Conservation (phyloP, 2,888 invertebrate genomes). For the Eupithecia pulchellata region DNA sequence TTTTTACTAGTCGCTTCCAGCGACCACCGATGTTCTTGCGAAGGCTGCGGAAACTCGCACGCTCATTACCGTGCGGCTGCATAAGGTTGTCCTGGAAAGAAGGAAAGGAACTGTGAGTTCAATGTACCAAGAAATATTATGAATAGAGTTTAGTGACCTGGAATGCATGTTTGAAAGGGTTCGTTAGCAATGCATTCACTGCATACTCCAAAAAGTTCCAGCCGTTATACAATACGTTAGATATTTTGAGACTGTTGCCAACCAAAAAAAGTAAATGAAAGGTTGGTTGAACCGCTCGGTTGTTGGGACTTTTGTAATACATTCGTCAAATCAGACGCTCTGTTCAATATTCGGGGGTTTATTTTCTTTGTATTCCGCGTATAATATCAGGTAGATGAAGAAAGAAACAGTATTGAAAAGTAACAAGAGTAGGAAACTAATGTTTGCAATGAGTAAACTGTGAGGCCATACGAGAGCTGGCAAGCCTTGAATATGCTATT, state of each 20-base stretch:
- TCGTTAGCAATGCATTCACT: constrained; percentile 71
- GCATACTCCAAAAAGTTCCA: constrained; percentile 64
- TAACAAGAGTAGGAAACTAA: constrained; percentile 68
- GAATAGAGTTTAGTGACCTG: constrained; percentile 60
- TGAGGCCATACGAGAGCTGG: constrained; percentile 76
- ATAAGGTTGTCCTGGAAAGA: constrained; percentile 91
- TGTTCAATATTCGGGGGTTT: constrained; percentile 42
- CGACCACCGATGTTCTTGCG: constrained; percentile 94
- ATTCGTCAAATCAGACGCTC: constrained; percentile 38
- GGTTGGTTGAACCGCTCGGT: constrained; percentile 57
- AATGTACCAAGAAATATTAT: constrained; percentile 35
- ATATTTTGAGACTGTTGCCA: constrained; percentile 70
- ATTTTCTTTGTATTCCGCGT: constrained; percentile 45
- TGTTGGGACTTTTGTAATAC: constrained; percentile 40
- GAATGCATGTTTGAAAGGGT: constrained; percentile 60
- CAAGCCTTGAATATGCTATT: constrained; percentile 82
- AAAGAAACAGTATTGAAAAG: constrained; percentile 41
- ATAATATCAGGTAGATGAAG: constrained; percentile 38
- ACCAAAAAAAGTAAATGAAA: constrained; percentile 54
- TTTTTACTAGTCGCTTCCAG: constrained; percentile 93
- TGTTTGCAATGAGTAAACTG: constrained; percentile 67
- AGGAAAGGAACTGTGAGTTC: constrained; percentile 55
- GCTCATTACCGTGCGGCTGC: constrained; percentile 89
- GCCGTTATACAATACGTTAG: constrained; percentile 67
- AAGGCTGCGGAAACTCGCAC: constrained; percentile 92